Evolutionary conservation across 2,797 vertebrate genomes (phyloP).

Genomic region (Rhabdophis nuchalis): DNA sequence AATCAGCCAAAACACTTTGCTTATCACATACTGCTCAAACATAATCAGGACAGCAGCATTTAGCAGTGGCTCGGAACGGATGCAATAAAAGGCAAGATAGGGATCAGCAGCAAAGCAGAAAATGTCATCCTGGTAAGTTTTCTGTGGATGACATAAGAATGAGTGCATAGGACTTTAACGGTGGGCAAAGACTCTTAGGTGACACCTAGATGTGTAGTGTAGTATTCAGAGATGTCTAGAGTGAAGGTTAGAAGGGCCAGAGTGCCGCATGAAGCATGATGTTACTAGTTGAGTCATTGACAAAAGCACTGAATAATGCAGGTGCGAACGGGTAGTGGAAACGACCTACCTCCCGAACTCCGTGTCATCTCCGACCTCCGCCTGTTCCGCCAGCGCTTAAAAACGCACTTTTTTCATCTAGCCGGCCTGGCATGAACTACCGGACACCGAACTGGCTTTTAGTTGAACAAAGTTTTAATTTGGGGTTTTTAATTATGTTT

Average conservation of each 20-base stretch:
- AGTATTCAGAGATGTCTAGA: not conserved
- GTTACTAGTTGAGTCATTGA: not conserved
- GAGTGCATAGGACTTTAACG: not conserved
- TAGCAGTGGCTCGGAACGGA: not conserved
- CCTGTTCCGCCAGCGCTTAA: too few species aligned
- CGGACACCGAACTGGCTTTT: too few species aligned
- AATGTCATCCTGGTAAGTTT: not conserved
- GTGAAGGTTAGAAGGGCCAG: not conserved
- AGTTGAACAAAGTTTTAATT: too few species aligned
- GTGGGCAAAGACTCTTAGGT: not conserved
- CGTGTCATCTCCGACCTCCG: too few species aligned
- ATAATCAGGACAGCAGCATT: not conserved
- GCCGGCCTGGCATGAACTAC: too few species aligned
- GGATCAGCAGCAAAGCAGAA: not conserved
- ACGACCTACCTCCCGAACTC: too few species aligned
- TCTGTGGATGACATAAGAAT: not conserved
- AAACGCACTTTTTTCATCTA: too few species aligned
- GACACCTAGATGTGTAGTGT: not conserved
- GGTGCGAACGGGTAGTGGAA: too few species aligned
- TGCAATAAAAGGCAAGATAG: not conserved
- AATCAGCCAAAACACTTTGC: not conserved
- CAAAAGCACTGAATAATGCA: not conserved
- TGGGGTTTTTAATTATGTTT: too few species aligned
- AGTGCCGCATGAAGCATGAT: not conserved
- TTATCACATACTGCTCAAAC: not conserved